Percentiles rank a stretch among this genome's conserved stretches.
Evolutionary conservation across 2,888 invertebrate genomes (phyloP).

Genomic region (Ceriagrion tenellum): DNA sequence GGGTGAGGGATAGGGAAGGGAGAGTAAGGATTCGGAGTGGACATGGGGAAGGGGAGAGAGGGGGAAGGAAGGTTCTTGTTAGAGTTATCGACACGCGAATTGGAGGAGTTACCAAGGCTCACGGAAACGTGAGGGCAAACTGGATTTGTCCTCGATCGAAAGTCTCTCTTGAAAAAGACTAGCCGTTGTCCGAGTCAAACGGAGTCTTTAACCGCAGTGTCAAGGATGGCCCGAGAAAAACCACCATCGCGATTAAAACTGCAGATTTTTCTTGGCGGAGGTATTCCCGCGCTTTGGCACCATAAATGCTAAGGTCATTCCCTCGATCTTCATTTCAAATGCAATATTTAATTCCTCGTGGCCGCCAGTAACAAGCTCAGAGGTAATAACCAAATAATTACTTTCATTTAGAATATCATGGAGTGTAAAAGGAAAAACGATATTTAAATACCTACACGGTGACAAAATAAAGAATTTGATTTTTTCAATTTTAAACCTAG

Average conservation of each 20-base stretch:
- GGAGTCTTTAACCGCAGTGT: background rate
- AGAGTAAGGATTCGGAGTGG: background rate
- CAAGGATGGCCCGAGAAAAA: background rate
- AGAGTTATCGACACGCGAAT: conserved; percentile 61
- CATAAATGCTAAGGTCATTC: too few relatives aligned
- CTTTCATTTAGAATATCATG: too few relatives aligned
- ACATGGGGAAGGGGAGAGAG: background rate
- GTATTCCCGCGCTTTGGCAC: too few relatives aligned
- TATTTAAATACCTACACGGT: too few relatives aligned
- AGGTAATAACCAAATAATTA: too few relatives aligned
- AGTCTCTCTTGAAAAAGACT: background rate
- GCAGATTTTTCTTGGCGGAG: background rate
- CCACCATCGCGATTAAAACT: background rate
- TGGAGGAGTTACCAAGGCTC: conserved; percentile 29
- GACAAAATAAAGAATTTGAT: too few relatives aligned
- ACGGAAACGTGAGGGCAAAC: conserved; percentile 27
- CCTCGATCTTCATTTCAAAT: too few relatives aligned
- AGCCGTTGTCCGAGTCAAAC: background rate
- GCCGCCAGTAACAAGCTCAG: too few relatives aligned
- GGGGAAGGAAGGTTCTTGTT: conserved; percentile 42
- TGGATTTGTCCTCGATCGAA: conserved; percentile 57
- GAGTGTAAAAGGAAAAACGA: too few relatives aligned
- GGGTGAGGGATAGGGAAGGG: background rate
- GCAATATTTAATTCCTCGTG: too few relatives aligned
- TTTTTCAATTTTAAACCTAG: too few relatives aligned